Evolutionary conservation across 2,888 invertebrate genomes (phyloP), one percentile per base, ranked within the genome.

Genomic region (Willowsia nigromaculata): DNA sequence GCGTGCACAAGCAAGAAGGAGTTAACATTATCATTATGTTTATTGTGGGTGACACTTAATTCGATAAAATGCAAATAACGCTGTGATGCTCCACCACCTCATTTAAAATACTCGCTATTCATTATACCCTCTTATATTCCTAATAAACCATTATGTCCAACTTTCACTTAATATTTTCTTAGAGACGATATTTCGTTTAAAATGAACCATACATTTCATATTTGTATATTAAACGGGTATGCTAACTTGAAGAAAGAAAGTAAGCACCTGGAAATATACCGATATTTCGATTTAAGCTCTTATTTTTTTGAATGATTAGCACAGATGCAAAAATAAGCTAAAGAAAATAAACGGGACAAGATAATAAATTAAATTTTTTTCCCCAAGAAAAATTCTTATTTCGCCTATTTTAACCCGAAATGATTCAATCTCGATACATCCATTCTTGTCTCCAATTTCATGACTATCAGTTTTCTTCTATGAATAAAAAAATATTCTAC

Each of bases 271-370:
- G n/a, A n/a, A n/a, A n/a, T n/a, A n/a, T n/a, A n/a, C n/a, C n/a
- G n/a, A n/a, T n/a, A n/a, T n/a, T n/a, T n/a, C n/a, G n/a, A n/a
- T n/a, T n/a, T n/a, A n/a, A n/a, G n/a, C n/a, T n/a, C n/a, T n/a
- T n/a, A n/a, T n/a, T n/a, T 59, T 22, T 62, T 53, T 86, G 86
- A 86, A 53, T 86, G 86, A 86, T 86, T 86, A 81, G 86, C 76
- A 56, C 86, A 86, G 86, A 80, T 86, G 86, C 80, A 81, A 30
- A 50, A 68, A 50, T 9, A 33, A n/a, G 13, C 1, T 7, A 68
- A 37, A 68, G 25, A 40, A 59, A 82, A 82, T 25, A 53, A 43
- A n/a, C 4, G 37, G 13, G 71, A 43, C 43, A 71, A 65, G 47
- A 22, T 71, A 43, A 71, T 71, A 22, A 43, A 71, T 68, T 68